A percentile compares a stretch with the other conserved stretches of the same genome.
Evolutionary conservation across 2,888 invertebrate genomes (phyloP).

Genomic region (Operophtera brumata): DNA sequence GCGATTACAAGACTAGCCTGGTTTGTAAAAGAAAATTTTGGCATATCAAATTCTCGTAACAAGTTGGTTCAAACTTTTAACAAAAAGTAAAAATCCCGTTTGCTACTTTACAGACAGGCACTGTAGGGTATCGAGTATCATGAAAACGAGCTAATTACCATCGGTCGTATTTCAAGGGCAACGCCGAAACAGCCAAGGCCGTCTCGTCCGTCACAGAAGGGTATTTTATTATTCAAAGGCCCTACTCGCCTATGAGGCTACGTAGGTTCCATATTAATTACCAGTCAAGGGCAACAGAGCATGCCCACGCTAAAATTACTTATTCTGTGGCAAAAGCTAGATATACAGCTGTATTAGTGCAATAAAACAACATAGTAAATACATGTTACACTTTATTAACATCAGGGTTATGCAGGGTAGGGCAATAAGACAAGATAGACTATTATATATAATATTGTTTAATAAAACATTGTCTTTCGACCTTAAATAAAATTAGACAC

Average conservation of each 20-base stretch:
- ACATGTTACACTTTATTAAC: constrained; percentile 59
- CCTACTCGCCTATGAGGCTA: constrained; percentile 28
- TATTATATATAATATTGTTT: constrained; percentile 55
- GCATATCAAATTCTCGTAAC: no score
- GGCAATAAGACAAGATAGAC: constrained; percentile 47
- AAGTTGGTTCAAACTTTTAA: no score
- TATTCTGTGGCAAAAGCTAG: constrained; percentile 34
- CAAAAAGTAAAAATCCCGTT: no score
- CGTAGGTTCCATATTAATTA: constrained; percentile 35
- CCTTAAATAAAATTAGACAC: constrained; percentile 45
- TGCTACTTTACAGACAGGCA: background rate
- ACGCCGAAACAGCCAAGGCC: constrained; percentile 29
- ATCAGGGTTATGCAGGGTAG: constrained; percentile 45
- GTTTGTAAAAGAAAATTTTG: no score
- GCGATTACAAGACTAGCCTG: no score
- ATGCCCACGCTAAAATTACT: constrained; percentile 29
- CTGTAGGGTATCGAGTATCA: constrained; percentile 4
- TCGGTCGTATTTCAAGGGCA: constrained; percentile 26
- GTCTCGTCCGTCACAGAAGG: constrained; percentile 17
- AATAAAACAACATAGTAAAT: constrained; percentile 67
- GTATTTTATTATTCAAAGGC: constrained; percentile 34
- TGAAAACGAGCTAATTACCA: constrained; percentile 18
- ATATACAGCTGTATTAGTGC: constrained; percentile 58
- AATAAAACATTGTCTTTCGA: constrained; percentile 44
- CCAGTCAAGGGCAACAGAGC: constrained; percentile 32